These are phyloP conservation scores for Lepidurus couesii DNA, from an alignment of 1,140 invertebrate species.

Conservation along the genomic window DNA sequence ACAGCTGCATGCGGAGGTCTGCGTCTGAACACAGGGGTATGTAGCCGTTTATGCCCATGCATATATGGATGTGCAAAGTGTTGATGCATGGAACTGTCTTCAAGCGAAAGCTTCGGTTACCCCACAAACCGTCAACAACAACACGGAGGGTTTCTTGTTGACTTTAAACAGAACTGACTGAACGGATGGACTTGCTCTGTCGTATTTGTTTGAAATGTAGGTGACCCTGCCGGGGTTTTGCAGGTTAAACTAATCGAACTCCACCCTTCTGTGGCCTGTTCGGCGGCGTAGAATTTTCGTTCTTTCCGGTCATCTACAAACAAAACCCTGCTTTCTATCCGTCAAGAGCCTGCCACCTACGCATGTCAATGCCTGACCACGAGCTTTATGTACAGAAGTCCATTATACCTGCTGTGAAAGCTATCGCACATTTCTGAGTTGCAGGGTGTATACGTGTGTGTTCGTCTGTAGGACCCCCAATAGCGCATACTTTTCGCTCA, in stretches of 20 bases:
- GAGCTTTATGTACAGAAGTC: neutral
- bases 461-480: neutral
- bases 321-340: neutral
- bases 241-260: neutral
- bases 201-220: neutral
- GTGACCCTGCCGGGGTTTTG: neutral
- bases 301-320: conserved; percentile 3
- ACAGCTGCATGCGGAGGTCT: neutral
- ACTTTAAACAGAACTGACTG: neutral
- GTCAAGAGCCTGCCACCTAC: neutral
- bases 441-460: neutral
- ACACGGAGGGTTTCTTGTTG: neutral
- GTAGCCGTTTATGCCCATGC: neutral
- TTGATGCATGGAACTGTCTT: neutral
- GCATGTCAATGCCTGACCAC: neutral
- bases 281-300: neutral
- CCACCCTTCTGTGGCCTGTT: neutral
- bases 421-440: neutral
- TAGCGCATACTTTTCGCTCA: neutral
- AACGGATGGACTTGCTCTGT: neutral
- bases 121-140: neutral
- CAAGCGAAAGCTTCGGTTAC: neutral
- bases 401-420: conserved; percentile 3
- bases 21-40: neutral
- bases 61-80: conserved; percentile 3